Evolutionary conservation across 2,888 invertebrate species (phyloP).

Genomic region (Noctua pronuba): DNA sequence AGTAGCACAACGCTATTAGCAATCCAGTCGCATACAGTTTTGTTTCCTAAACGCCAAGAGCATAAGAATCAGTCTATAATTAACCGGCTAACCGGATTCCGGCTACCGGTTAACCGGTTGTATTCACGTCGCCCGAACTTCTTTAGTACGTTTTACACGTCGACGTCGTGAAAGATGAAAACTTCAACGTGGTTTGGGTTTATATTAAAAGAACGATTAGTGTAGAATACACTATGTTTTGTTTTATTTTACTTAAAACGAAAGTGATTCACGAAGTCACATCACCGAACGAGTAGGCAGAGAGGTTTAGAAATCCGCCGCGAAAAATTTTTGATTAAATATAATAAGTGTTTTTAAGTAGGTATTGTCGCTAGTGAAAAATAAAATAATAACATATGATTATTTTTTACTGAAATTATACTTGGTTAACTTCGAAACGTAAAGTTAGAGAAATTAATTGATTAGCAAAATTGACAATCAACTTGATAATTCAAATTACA

Average conservation of each 20-base stretch:
- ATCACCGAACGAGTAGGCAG: no score
- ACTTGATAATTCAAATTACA: background rate
- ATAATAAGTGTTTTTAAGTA: no score
- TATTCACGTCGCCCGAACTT: constrained; percentile 14
- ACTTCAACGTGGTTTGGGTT: constrained; percentile 18
- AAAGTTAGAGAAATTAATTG: background rate
- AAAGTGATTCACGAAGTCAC: no score
- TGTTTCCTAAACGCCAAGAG: constrained; percentile 35
- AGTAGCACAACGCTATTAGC: constrained; percentile 34
- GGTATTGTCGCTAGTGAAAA: no score
- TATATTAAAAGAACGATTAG: constrained; percentile 12
- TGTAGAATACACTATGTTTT: background rate
- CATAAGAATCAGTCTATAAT: constrained; percentile 52
- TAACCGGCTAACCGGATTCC: constrained; percentile 33
- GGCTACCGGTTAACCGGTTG: constrained; percentile 24
- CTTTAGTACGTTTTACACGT: constrained; percentile 22
- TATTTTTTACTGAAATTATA: no score
- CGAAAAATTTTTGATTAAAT: no score
- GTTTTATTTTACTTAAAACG: background rate
- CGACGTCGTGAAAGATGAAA: constrained; percentile 19
- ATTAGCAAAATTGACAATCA: no score
- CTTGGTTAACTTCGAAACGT: background rate
- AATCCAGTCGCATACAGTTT: constrained; percentile 8
- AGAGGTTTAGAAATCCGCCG: no score
- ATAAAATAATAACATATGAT: no score